Evolutionary conservation across 2,797 vertebrate genomes (phyloP).

Genomic region (Poeciliopsis presidionis): DNA sequence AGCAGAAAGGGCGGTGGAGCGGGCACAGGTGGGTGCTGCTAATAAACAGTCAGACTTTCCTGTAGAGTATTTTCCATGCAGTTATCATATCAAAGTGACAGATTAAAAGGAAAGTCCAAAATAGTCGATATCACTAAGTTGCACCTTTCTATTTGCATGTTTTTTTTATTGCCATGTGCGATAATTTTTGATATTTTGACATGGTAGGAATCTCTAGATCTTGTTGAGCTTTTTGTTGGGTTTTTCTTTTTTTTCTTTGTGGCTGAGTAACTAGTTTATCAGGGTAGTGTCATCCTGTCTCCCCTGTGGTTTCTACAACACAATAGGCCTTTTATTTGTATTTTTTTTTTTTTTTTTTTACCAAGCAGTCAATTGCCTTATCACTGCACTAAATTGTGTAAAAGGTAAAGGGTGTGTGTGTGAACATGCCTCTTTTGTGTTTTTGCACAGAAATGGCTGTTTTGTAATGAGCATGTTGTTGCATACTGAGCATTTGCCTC

Average conservation of each 20-base stretch:
- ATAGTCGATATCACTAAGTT: background rate
- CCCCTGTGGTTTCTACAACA: conserved; percentile 29
- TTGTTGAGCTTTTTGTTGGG: background rate
- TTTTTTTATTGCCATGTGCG: background rate
- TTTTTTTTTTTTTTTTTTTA: conserved; percentile 56
- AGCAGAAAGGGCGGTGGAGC: conserved; percentile 81
- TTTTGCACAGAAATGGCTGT: conserved; percentile 10
- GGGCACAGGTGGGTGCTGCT: conserved; percentile 82
- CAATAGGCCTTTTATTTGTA: conserved; percentile 59
- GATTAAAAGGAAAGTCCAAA: background rate
- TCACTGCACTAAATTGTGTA: conserved; percentile 36
- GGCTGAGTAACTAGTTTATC: conserved; percentile 29
- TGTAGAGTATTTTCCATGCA: conserved; percentile 3
- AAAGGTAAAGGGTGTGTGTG: conserved; percentile 26
- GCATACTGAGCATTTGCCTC: conserved; percentile 30
- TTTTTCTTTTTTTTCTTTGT: conserved; percentile 24
- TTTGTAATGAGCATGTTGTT: conserved; percentile 30
- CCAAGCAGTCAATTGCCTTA: conserved; percentile 43
- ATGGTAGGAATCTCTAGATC: conserved; percentile 12
- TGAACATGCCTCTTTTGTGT: conserved; percentile 21
- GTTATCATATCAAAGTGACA: background rate
- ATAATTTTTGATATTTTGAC: background rate
- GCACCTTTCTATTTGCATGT: background rate
- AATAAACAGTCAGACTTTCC: background rate
- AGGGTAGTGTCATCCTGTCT: conserved; percentile 25